Evolutionary conservation across 2,113 vertebrate species (phyloP).

Genomic region (Plotosus lineatus): DNA sequence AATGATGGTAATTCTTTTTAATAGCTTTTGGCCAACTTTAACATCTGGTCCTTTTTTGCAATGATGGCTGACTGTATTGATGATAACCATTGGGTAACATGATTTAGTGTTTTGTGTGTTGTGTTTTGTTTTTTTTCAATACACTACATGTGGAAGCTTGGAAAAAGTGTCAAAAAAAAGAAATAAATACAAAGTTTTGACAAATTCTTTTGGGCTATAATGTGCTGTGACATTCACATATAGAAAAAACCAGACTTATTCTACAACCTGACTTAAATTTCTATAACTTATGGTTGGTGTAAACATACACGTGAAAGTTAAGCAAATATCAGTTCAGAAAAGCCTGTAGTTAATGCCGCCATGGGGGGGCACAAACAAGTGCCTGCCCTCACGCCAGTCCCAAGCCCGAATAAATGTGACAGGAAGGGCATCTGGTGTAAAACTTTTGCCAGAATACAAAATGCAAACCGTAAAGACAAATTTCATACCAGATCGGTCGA

Average conservation of each 20-base stretch:
- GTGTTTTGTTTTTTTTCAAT: not conserved
- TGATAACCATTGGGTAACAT: too few species aligned
- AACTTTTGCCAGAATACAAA: too few species aligned
- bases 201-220: not conserved
- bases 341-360: not conserved
- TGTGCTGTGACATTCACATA: not conserved
- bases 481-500: too few species aligned
- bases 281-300: not conserved
- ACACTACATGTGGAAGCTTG: not conserved
- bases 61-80: not conserved
- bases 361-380: too few species aligned
- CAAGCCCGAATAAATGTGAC: too few species aligned
- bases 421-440: too few species aligned
- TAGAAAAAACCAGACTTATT: not conserved
- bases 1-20: not conserved
- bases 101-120: too few species aligned
- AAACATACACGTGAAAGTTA: not conserved
- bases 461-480: too few species aligned
- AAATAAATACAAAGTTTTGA: not conserved
- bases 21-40: not conserved
- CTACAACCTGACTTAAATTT: too few species aligned
- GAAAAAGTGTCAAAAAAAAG: not conserved
- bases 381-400: too few species aligned
- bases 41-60: not conserved
- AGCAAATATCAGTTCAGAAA: not conserved